Percentiles rank a stretch among this genome's conserved stretches.
Evolutionary conservation across 1,140 invertebrate genomes (phyloP).

Genomic region (Elymnias hypermnestra): DNA sequence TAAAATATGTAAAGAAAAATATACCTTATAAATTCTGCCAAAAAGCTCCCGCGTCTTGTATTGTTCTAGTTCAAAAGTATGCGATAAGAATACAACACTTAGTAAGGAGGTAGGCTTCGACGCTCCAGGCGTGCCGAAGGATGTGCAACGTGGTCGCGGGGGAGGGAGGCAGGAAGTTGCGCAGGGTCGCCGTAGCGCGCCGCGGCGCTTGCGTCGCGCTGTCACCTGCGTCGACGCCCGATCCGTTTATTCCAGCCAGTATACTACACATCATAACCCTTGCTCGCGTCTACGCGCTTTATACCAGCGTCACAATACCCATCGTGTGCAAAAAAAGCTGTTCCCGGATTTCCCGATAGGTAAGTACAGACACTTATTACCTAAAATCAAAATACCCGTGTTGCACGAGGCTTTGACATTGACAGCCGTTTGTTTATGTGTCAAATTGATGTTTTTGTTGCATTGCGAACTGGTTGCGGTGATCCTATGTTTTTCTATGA

Average conservation of each 20-base stretch:
- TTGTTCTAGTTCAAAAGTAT: neutral
- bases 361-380: constrained; percentile 1
- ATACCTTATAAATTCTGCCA: no score
- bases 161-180: constrained; percentile 18
- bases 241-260: constrained; percentile 41
- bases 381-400: constrained; percentile 8
- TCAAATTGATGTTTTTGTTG: constrained; percentile 25
- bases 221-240: constrained; percentile 46
- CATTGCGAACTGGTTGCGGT: constrained; percentile 12
- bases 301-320: neutral
- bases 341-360: neutral
- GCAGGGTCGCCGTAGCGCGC: constrained; percentile 47
- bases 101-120: neutral
- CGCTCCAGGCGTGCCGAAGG: neutral
- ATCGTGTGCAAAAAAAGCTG: neutral
- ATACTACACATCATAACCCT: constrained; percentile 29
- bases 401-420: constrained; percentile 42
- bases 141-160: constrained; percentile 8
- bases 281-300: constrained; percentile 8
- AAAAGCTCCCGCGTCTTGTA: no score
- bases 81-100: no score
- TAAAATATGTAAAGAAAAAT: no score
- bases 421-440: constrained; percentile 59
- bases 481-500: neutral
- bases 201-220: constrained; percentile 57